Evolutionary conservation across 2,797 vertebrate species (phyloP), one percentile per base, ranked within the genome.

Genomic region (Danionella dracula): DNA sequence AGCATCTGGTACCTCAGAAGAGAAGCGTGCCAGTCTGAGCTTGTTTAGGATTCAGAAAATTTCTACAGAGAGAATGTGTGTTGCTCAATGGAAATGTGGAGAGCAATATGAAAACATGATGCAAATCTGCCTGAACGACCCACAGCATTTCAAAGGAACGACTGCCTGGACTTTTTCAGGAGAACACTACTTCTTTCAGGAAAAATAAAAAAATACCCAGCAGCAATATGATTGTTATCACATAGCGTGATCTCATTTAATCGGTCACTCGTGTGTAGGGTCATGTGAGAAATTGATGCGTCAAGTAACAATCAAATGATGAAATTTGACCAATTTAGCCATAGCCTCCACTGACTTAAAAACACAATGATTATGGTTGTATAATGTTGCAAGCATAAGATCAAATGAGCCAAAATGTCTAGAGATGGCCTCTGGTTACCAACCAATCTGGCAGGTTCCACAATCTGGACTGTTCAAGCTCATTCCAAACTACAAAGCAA

Each of bases 81-180:
- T 87, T 88, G 81, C 84, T 79, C 82, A 86, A 86, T 83, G 66
- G 1, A 78, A 72, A 78, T 67, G 11, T 63, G 72, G 69, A 69
- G 72, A 79, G 34, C 71, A 72, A 71, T 72, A 79, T 74, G 77
- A 73, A 82, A 82, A 86, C 31, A 45, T 65, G 15, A 82, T 78
- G 71, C 69, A 83, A 83, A 81, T 74, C n/a, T 64, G 35, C 66
- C 49, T n/a, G 8, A 13, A 27, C n/a, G 46, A 40, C n/a, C 37
- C 68, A 19, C 55, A 37, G 19, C 67, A 71, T 27, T 38, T 50
- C 45, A 32, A 75, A 72, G 54, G 20, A 44, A 56, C 34, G 46
- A 66, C 19, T 73, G 46, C 35, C 42, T 49, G 35, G 60, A 54
- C 20, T 55, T 56, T 35, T 42, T 37, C 44, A 56, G 40, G n/a